phyloP scores from a whole-genome alignment of 2,888 invertebrate species.

The Dermolepida albohirtum region DNA sequence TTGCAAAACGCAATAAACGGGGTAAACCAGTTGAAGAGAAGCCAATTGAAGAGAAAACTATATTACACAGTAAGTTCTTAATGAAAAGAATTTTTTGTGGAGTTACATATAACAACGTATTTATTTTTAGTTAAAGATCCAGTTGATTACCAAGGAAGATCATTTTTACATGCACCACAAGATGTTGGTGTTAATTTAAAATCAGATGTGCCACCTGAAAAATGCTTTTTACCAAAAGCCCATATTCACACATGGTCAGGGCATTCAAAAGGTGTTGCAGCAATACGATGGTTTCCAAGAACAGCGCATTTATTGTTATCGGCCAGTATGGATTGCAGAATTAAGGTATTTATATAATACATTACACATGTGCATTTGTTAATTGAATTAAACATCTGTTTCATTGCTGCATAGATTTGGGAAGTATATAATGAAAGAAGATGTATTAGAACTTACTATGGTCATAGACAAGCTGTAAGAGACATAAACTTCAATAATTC shows the following conservation, averaged over 20 bases:
- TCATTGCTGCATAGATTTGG: slow-evolving; percentile 79
- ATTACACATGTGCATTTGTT: background rate
- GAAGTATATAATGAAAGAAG: slow-evolving; percentile 96
- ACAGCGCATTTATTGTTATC: slow-evolving; percentile 96
- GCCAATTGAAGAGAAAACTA: slow-evolving; percentile 94
- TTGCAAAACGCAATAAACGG: slow-evolving; percentile 90
- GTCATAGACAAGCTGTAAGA: slow-evolving; percentile 96
- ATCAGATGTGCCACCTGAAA: slow-evolving; percentile 89
- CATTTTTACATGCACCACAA: slow-evolving; percentile 92
- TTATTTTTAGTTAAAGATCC: slow-evolving; percentile 83
- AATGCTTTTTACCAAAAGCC: slow-evolving; percentile 96
- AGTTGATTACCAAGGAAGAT: slow-evolving; percentile 96
- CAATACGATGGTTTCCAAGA: slow-evolving; percentile 93
- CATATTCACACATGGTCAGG: slow-evolving; percentile 97
- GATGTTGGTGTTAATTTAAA: slow-evolving; percentile 92
- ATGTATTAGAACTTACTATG: slow-evolving; percentile 93
- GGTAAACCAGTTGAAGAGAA: slow-evolving; percentile 91
- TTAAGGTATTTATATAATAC: slow-evolving; percentile 74
- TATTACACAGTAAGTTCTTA: slow-evolving; percentile 82
- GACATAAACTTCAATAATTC: slow-evolving; percentile 96
- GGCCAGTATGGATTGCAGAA: slow-evolving; percentile 95
- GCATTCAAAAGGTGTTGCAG: slow-evolving; percentile 96
- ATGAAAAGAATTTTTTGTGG: too few species aligned
- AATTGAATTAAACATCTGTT: background rate
- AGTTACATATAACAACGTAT: background rate